phyloP scores from a whole-genome alignment of 2,797 vertebrate species.

The Taeniopygia guttata region DNA sequence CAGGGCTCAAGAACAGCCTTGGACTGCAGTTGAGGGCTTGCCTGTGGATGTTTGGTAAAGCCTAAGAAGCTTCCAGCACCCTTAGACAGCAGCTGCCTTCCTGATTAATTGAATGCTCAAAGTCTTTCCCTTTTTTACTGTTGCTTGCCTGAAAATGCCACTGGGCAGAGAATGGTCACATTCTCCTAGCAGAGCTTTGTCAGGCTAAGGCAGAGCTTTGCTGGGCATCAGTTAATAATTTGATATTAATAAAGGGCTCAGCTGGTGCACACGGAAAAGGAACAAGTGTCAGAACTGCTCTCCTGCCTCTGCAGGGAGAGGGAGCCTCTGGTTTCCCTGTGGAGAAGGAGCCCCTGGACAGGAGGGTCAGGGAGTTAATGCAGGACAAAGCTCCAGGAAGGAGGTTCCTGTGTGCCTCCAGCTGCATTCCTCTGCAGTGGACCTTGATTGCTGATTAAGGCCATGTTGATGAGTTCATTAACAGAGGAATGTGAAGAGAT shows the following conservation, averaged over 20 bases:
- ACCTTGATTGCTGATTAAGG: background rate
- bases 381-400: background rate
- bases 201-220: background rate
- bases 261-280: background rate
- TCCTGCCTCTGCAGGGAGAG: background rate
- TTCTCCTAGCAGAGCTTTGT: background rate
- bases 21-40: background rate
- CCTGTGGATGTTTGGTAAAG: background rate
- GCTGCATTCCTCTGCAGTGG: background rate
- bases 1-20: background rate
- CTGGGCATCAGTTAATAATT: background rate
- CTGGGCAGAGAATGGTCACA: background rate
- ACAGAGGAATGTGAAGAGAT: conserved; percentile 16
- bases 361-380: background rate
- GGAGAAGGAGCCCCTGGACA: background rate
- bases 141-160: background rate
- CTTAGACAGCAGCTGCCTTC: background rate
- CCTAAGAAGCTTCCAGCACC: background rate
- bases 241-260: background rate
- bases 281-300: background rate
- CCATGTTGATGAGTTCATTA: conserved; percentile 9
- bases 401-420: background rate
- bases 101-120: background rate
- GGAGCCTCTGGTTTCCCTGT: background rate
- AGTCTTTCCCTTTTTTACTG: background rate